Percentiles rank a stretch among this genome's conserved stretches.
phyloP scores from a whole-genome alignment of 1,140 invertebrate species.

The Ceratosolen solmsi region DNA sequence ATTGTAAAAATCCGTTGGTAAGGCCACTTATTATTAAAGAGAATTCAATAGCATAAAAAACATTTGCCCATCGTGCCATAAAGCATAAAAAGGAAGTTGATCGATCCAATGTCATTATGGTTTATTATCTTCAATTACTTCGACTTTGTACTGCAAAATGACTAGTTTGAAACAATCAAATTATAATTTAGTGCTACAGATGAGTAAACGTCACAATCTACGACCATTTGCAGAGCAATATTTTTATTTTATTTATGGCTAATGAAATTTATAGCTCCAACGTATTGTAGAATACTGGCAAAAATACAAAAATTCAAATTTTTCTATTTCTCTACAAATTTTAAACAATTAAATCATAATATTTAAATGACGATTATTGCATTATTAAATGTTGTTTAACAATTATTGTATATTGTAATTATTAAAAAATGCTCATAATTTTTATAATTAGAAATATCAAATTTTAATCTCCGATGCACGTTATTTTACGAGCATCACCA shows the following conservation, averaged over 20 bases:
- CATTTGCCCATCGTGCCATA: constrained; percentile 27
- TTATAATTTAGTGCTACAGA: constrained; percentile 43
- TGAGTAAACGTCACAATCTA: constrained; percentile 44
- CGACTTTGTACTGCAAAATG: constrained; percentile 48
- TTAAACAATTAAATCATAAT: no score
- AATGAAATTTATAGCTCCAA: constrained; percentile 14
- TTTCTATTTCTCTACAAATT: no score
- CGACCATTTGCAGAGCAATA: not conserved
- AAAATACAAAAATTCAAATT: not conserved
- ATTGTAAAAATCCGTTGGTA: constrained; percentile 34
- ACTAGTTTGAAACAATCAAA: constrained; percentile 48
- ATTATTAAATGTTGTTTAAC: no score
- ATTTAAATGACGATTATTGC: no score
- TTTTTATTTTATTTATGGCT: constrained; percentile 22
- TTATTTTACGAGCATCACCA: no score
- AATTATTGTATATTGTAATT: no score
- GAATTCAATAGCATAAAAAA: constrained; percentile 36
- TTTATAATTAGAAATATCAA: no score
- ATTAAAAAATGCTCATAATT: no score
- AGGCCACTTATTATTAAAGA: constrained; percentile 39
- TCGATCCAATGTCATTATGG: constrained; percentile 51
- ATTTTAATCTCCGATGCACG: no score
- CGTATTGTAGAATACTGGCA: not conserved
- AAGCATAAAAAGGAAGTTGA: constrained; percentile 42
- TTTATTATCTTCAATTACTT: constrained; percentile 51